Base-by-base conservation (phyloP, 2,888 invertebrate species). In the Eretmocerus hayati region DNA sequence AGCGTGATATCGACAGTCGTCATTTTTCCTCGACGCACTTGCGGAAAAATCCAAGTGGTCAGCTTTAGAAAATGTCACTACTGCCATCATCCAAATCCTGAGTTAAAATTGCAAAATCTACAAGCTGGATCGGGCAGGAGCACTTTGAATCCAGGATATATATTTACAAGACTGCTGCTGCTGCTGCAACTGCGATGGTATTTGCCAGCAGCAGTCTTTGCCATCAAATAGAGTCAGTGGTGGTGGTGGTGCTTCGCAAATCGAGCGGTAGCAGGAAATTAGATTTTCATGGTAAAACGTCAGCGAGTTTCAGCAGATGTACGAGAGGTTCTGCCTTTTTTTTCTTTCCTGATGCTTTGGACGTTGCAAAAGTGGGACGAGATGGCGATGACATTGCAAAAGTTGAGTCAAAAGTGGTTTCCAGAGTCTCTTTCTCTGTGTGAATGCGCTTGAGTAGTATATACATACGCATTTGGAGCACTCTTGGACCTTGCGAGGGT, bases 231-330 rank as follows among this genome's bases (percentile, higher is more conserved):
- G n/a, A n/a, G n/a, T n/a, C n/a, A n/a, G n/a, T n/a, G n/a, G n/a
- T n/a, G n/a, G n/a, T n/a, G n/a, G n/a, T n/a, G n/a, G n/a, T n/a
- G n/a, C n/a, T n/a, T n/a, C n/a, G n/a, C n/a, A 11, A 26, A 11
- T 9, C 8, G 26, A 26, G 26, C 6, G 26, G 11, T 6, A 26
- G 26, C 26, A 60, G 57, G 59, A 63, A 66, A 66, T 66, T 64
- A 62, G 60, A 65, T 66, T 67, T 64, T 54, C 59, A 57, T 48
- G 46, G 57, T 58, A 62, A 66, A 64, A 61, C 48, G 54, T 57
- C 58, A 51, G 50, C 50, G 52, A 26, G 31, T 13, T 33, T 23
- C 42, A 48, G 52, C 47, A 26, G 35, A 21, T 22, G 26, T 11
- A 9, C 26, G 26, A 26, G 26, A 9, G 26, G 33, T 18, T 39